Conservation (phyloP, 2,797 vertebrate genomes). For the Sebastes steindachneri region DNA sequence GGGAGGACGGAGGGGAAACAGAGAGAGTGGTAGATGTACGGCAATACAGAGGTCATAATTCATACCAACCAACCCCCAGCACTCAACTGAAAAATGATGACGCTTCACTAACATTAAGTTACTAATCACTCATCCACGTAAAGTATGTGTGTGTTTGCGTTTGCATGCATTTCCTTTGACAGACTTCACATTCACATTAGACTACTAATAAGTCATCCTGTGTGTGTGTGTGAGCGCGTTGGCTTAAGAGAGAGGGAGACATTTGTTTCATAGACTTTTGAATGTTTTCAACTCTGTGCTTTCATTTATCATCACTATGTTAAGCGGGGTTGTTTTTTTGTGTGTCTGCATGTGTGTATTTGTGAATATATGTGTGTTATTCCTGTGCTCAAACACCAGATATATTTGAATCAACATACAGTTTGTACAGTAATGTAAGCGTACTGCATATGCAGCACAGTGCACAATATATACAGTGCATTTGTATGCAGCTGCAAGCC, state of each 20-base stretch:
- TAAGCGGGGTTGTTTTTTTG: neutral
- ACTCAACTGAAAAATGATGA: conserved; percentile 71
- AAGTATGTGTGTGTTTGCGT: conserved; percentile 16
- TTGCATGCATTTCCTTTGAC: conserved; percentile 51
- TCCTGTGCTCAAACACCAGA: neutral
- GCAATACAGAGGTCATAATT: conserved; percentile 63
- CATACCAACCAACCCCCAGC: conserved; percentile 65
- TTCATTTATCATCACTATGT: conserved; percentile 30
- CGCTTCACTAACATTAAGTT: conserved; percentile 67
- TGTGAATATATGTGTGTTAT: neutral
- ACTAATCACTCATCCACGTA: conserved; percentile 68
- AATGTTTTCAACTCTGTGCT: conserved; percentile 29
- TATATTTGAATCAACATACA: neutral
- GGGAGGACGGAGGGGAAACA: conserved; percentile 29
- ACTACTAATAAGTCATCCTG: conserved; percentile 55
- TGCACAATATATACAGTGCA: neutral
- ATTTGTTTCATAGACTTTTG: conserved; percentile 36
- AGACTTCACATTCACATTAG: conserved; percentile 51
- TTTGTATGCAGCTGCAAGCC: neutral
- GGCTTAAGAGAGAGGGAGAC: neutral
- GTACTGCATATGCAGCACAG: neutral
- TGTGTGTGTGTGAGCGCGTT: neutral
- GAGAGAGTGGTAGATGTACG: conserved; percentile 39
- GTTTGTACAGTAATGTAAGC: neutral
- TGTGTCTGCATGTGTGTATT: neutral